A percentile compares a stretch with the other conserved stretches of the same genome.
phyloP scores from a whole-genome alignment of 1,140 invertebrate species.

The Grapholita molesta region DNA sequence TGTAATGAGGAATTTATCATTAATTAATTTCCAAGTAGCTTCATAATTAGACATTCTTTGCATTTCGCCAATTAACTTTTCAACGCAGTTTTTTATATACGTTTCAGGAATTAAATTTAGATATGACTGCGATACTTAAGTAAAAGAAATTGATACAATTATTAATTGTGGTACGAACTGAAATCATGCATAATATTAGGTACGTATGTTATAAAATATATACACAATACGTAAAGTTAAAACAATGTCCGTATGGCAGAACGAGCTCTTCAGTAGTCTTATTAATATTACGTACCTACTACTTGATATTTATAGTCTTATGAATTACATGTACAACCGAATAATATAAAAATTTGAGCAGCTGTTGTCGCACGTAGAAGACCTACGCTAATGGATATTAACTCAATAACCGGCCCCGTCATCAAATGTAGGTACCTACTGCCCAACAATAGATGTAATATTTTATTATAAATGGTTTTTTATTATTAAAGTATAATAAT shows the following conservation, averaged over 20 bases:
- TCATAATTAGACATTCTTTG: neutral
- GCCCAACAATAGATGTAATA: neutral
- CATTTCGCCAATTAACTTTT: neutral
- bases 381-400: slow-evolving; percentile 37
- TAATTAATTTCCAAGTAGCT: neutral
- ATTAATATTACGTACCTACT: too few relatives aligned
- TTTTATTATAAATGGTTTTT: neutral
- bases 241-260: too few relatives aligned
- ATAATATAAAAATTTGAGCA: slow-evolving; percentile 20
- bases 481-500: neutral
- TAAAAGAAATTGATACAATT: too few relatives aligned
- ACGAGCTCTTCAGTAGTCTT: too few relatives aligned
- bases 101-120: neutral
- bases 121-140: too few relatives aligned
- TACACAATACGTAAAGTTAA: too few relatives aligned
- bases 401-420: slow-evolving; percentile 28
- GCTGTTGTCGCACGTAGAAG: slow-evolving; percentile 38
- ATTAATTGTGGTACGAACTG: too few relatives aligned
- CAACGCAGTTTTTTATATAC: neutral
- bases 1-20: slow-evolving; percentile 17
- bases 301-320: too few relatives aligned
- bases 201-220: too few relatives aligned
- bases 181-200: too few relatives aligned
- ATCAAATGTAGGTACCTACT: too few relatives aligned
- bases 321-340: slow-evolving; percentile 3